A percentile compares a stretch with the other conserved stretches of the same genome.
These are phyloP conservation scores for Pheosia tremula DNA, from an alignment of 2,888 invertebrate species.

Conservation along the genomic window DNA sequence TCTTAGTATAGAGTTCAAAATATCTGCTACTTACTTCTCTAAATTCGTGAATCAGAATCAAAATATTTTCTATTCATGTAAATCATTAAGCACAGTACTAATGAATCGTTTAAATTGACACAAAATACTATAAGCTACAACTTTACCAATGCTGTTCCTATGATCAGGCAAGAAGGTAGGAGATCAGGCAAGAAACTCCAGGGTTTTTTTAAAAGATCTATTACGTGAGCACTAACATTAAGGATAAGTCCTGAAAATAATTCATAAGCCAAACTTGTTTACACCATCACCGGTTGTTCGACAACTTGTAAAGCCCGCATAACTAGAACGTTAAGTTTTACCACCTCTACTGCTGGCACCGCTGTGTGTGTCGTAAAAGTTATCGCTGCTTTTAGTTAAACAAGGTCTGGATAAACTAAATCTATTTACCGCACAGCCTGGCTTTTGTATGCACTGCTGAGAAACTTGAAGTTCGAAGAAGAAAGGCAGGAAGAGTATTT, in stretches of 20 bases:
- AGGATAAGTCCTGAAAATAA: neutral
- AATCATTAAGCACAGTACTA: no score
- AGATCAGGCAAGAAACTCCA: no score
- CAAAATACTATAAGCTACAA: no score
- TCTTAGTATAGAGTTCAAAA: no score
- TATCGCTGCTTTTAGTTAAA: conserved; percentile 25
- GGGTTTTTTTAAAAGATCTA: no score
- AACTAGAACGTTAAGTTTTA: neutral
- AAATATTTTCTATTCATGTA: no score
- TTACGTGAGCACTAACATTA: neutral
- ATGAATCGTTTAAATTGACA: no score
- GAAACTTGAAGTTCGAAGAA: neutral
- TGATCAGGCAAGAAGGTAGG: no score
- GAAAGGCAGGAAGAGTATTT: neutral
- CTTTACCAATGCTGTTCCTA: no score
- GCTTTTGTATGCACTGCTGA: conserved; percentile 18
- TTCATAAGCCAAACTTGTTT: conserved; percentile 3
- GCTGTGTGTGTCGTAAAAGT: conserved; percentile 18
- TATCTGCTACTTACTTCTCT: no score
- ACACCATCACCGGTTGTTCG: conserved; percentile 1
- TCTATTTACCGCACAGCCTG: conserved; percentile 27
- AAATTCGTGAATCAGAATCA: no score
- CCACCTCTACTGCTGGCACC: conserved; percentile 8
- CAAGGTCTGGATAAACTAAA: conserved; percentile 29
- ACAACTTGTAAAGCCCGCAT: conserved; percentile 3